Percentiles rank a stretch among this genome's conserved stretches.
phyloP scores from a whole-genome alignment of 2,113 vertebrate species.

The Lagopus leucura region DNA sequence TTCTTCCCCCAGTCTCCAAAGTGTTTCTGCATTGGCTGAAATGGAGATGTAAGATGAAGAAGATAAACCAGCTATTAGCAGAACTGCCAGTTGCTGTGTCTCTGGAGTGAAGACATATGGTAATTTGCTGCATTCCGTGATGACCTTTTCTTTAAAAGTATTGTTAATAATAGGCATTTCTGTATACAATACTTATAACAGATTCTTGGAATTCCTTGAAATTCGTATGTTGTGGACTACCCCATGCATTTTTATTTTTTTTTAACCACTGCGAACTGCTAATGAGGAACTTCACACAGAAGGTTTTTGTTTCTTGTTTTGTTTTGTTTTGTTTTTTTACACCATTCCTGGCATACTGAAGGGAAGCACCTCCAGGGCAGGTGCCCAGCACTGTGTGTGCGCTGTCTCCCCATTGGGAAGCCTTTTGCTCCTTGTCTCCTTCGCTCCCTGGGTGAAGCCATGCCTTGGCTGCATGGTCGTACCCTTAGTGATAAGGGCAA shows the following conservation, averaged over 20 bases:
- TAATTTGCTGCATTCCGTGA: slow-evolving; percentile 10
- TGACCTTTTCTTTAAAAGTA: slow-evolving; percentile 60
- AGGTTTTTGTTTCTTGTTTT: neutral
- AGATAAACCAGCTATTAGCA: slow-evolving; percentile 61
- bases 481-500: neutral
- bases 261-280: slow-evolving; percentile 8
- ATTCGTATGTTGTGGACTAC: slow-evolving; percentile 2
- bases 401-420: neutral
- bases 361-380: neutral
- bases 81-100: slow-evolving; percentile 58
- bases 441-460: accelerated
- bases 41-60: slow-evolving; percentile 37
- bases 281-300: neutral
- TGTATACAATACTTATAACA: slow-evolving; percentile 25
- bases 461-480: neutral
- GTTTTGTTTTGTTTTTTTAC: neutral
- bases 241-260: neutral
- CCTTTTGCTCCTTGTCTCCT: neutral
- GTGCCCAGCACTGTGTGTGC: neutral
- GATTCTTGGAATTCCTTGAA: slow-evolving; percentile 51
- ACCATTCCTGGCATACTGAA: neutral
- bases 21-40: slow-evolving; percentile 47
- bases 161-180: slow-evolving; percentile 59
- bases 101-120: slow-evolving; percentile 49
- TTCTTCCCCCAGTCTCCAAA: slow-evolving; percentile 5